These are phyloP conservation scores for Sisor rabdophorus DNA, from an alignment of 2,113 vertebrate species.

Conservation along the genomic window DNA sequence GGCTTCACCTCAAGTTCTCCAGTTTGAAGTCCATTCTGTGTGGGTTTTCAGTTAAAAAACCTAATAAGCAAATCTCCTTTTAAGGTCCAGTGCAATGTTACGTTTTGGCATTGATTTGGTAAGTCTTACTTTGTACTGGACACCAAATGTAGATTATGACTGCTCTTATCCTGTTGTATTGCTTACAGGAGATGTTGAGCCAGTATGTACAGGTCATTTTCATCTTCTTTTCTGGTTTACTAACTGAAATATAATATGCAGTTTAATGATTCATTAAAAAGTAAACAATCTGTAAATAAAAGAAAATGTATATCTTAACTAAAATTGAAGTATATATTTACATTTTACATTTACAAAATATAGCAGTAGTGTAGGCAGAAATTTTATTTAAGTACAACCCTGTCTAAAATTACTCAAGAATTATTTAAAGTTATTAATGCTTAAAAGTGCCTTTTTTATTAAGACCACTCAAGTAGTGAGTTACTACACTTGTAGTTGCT, in stretches of 20 bases:
- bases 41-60: neutral
- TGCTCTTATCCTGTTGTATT: conserved; percentile 33
- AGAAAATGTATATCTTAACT: too few species aligned
- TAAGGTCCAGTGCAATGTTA: conserved; percentile 35
- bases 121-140: conserved; percentile 25
- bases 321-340: neutral
- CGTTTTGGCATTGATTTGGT: conserved; percentile 31
- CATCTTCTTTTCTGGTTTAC: neutral
- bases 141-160: conserved; percentile 35
- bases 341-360: neutral
- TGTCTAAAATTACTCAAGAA: too few species aligned
- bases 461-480: too few species aligned
- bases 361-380: neutral
- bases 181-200: conserved; percentile 37
- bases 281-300: neutral
- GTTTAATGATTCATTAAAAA: neutral
- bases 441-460: too few species aligned
- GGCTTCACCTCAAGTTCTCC: conserved; percentile 21
- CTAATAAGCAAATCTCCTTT: conserved; percentile 40
- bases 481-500: too few species aligned
- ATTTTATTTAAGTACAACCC: too few species aligned
- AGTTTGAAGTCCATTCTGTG: conserved; percentile 17
- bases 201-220: conserved; percentile 18
- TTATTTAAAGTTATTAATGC: too few species aligned
- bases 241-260: conserved; percentile 5